These are phyloP conservation scores for Chrysina gloriosa DNA, from an alignment of 2,888 invertebrate genomes.

Conservation along the genomic window DNA sequence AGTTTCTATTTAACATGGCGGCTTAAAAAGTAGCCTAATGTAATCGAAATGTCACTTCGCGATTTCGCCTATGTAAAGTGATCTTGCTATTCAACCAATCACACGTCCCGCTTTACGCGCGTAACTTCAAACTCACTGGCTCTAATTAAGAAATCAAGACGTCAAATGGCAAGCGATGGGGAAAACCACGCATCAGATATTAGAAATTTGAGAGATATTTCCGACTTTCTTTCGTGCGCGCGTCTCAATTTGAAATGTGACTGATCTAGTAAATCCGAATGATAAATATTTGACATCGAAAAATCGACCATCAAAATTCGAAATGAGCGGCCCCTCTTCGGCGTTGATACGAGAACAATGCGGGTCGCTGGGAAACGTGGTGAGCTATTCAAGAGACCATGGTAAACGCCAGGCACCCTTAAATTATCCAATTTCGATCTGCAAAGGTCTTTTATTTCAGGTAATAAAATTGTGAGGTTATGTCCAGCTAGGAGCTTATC, in stretches of 20 bases:
- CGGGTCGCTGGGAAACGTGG: constrained; percentile 46
- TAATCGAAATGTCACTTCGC: too few species aligned
- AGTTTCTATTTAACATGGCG: too few species aligned
- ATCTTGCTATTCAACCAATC: too few species aligned
- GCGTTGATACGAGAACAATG: constrained; percentile 44
- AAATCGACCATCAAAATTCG: constrained; percentile 7
- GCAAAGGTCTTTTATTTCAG: constrained; percentile 30
- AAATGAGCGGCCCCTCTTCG: constrained; percentile 30
- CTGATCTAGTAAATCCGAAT: constrained; percentile 17
- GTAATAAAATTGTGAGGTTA: constrained; percentile 47
- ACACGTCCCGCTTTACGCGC: too few species aligned
- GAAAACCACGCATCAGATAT: not conserved
- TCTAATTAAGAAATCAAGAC: too few species aligned
- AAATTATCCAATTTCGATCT: too few species aligned
- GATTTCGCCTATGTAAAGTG: too few species aligned
- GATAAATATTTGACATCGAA: constrained; percentile 26
- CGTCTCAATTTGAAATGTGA: constrained; percentile 23
- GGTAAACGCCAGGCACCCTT: too few species aligned
- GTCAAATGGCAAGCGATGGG: too few species aligned
- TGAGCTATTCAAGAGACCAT: constrained; percentile 43
- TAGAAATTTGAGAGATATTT: constrained; percentile 30
- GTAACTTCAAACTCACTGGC: too few species aligned
- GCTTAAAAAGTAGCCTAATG: too few species aligned
- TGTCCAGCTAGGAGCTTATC: constrained; percentile 42
- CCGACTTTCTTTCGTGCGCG: not conserved